phyloP scores from a whole-genome alignment of 1,140 invertebrate genomes.

The Lasaia peninsularis region DNA sequence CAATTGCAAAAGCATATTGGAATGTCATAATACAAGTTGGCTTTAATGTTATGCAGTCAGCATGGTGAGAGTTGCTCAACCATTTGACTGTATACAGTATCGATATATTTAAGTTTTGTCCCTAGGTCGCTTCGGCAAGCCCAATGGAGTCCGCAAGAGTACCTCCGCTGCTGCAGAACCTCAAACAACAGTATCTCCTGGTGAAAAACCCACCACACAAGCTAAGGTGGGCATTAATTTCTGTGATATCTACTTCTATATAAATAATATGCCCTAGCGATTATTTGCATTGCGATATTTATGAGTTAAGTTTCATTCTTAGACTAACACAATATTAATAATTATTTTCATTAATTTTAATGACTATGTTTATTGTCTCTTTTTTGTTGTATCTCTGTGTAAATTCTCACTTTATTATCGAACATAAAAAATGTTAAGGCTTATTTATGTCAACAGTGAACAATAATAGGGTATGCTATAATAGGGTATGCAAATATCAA shows the following conservation, averaged over 20 bases:
- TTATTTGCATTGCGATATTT: constrained; percentile 44
- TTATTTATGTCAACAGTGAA: no score
- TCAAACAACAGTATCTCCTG: constrained; percentile 37
- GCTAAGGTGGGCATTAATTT: constrained; percentile 51
- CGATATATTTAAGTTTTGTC: constrained; percentile 38
- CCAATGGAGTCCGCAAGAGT: constrained; percentile 45
- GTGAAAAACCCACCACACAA: constrained; percentile 49
- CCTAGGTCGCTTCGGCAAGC: constrained; percentile 66
- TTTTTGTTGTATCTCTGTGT: no score
- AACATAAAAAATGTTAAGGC: no score
- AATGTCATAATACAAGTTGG: constrained; percentile 24
- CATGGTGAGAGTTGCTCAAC: neutral
- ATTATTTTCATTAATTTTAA: no score
- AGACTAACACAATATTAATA: no score
- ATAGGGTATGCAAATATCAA: no score
- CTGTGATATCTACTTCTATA: constrained; percentile 28
- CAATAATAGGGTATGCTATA: no score
- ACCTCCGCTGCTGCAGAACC: constrained; percentile 36
- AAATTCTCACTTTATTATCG: no score
- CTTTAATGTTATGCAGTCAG: constrained; percentile 23
- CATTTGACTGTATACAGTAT: constrained; percentile 5
- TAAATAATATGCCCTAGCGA: constrained; percentile 42
- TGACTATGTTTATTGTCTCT: no score
- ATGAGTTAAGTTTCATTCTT: constrained; percentile 12
- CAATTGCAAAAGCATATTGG: constrained; percentile 27